Evolutionary conservation across 2,113 vertebrate genomes (phyloP).

Genomic region (Eudyptes chrysolophus): DNA sequence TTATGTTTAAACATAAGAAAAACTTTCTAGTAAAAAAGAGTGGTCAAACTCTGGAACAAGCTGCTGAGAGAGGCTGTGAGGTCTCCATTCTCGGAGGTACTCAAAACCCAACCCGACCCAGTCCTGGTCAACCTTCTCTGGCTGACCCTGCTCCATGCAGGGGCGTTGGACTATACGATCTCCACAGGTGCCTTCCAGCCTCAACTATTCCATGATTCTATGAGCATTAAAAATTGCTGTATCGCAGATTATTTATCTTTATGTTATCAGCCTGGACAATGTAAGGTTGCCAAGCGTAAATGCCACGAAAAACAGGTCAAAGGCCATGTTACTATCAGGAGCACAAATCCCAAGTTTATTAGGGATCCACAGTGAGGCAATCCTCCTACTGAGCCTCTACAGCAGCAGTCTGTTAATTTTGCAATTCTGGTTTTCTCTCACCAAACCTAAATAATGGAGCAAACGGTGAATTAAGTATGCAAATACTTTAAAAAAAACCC

Average conservation of each 20-base stretch:
- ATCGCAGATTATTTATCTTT: background rate
- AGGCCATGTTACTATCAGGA: background rate
- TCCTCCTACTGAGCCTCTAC: background rate
- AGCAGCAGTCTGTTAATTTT: background rate
- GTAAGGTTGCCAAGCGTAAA: background rate
- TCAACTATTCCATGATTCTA: background rate
- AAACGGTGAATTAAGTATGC: background rate
- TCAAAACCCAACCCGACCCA: background rate
- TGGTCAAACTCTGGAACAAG: background rate
- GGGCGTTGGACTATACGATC: rapidly evolving
- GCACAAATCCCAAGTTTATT: background rate
- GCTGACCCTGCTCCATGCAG: background rate
- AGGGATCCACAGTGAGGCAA: background rate
- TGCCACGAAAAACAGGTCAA: background rate
- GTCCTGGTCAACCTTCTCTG: background rate
- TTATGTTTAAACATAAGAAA: background rate
- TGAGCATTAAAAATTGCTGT: background rate
- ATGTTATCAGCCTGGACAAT: background rate
- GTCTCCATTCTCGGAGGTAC: background rate
- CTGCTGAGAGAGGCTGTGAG: background rate
- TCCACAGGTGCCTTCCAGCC: background rate
- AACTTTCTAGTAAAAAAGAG: background rate
- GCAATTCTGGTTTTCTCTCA: background rate
- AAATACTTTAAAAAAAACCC: background rate
- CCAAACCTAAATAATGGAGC: background rate